Conservation (phyloP, 2,888 invertebrate genomes). For the Apotomis capreana region DNA sequence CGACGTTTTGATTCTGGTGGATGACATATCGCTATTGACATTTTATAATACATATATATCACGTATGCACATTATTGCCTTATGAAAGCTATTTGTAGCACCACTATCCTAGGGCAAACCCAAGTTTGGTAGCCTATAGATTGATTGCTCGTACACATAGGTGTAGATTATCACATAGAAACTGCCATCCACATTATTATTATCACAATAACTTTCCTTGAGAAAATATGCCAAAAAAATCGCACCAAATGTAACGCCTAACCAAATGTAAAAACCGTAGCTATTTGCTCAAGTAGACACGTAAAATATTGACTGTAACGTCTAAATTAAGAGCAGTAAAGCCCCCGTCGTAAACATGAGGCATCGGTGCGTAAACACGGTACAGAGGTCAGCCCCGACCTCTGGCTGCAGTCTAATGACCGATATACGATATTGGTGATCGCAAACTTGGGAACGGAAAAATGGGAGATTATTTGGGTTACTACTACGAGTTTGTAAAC, state of each 20-base stretch:
- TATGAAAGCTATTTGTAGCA: too few relatives aligned
- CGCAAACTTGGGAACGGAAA: constrained; percentile 29
- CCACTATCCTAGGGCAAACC: too few relatives aligned
- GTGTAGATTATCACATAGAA: too few relatives aligned
- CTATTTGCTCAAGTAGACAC: constrained; percentile 37
- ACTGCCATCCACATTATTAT: too few relatives aligned
- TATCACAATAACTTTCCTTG: too few relatives aligned
- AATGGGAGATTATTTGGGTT: constrained; percentile 22
- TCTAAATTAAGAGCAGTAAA: constrained; percentile 40
- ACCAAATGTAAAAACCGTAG: constrained; percentile 12
- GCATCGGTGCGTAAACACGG: constrained; percentile 39
- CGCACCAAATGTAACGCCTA: constrained; percentile 10
- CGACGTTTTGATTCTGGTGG: too few relatives aligned
- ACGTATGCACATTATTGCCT: too few relatives aligned
- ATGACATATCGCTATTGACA: too few relatives aligned
- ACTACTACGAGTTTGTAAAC: constrained; percentile 9
- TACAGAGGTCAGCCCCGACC: constrained; percentile 34
- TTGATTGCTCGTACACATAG: too few relatives aligned
- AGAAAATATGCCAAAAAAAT: background rate
- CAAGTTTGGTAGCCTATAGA: too few relatives aligned
- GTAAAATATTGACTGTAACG: constrained; percentile 40
- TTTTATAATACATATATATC: too few relatives aligned
- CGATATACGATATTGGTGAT: constrained; percentile 40
- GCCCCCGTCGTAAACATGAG: constrained; percentile 35
- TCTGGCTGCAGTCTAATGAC: constrained; percentile 41